phyloP scores from a whole-genome alignment of 2,113 vertebrate genomes.

The Poicephalus meyeri region DNA sequence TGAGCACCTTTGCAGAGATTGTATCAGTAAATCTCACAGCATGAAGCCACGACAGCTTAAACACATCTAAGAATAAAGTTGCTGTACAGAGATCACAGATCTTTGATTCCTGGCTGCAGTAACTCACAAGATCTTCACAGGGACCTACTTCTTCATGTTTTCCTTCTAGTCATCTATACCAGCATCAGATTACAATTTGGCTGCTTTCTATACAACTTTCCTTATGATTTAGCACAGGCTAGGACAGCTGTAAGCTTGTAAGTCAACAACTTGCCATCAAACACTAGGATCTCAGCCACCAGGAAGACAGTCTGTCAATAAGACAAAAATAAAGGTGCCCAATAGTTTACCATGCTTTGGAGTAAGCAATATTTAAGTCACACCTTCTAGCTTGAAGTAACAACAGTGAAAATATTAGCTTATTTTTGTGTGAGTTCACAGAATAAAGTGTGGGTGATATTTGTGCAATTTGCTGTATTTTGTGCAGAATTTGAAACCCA shows the following conservation, averaged over 20 bases:
- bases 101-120: neutral
- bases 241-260: neutral
- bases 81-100: neutral
- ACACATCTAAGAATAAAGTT: neutral
- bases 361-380: neutral
- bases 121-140: neutral
- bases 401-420: neutral
- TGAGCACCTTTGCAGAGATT: neutral
- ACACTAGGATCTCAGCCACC: neutral
- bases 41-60: neutral
- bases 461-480: neutral
- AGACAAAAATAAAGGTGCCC: neutral
- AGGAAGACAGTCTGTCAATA: neutral
- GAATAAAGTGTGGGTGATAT: neutral
- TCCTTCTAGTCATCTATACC: neutral
- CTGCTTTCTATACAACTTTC: neutral
- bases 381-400: neutral
- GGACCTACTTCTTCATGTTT: neutral
- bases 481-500: neutral
- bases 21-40: neutral
- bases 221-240: neutral
- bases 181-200: neutral
- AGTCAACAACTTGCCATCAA: constrained; percentile 32
- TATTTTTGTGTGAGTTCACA: neutral
- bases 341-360: neutral